phyloP scores from a whole-genome alignment of 2,113 vertebrate genomes.

The Charadrius vociferus region DNA sequence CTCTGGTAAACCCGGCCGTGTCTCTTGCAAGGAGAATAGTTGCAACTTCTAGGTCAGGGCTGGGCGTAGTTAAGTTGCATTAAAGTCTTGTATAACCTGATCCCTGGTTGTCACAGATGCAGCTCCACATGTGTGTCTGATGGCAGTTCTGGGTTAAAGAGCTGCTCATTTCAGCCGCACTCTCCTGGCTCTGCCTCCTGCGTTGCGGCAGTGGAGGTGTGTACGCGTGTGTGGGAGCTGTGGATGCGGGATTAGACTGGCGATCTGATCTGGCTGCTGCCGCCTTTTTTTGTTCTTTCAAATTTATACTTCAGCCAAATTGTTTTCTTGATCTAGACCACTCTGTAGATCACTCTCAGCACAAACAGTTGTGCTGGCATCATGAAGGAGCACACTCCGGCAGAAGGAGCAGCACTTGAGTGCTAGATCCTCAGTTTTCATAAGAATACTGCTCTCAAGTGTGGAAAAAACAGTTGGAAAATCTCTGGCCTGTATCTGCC shows the following conservation, averaged over 20 bases:
- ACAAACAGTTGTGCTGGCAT: background rate
- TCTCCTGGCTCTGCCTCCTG: background rate
- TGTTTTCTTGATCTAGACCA: fast-evolving
- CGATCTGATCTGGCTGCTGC: background rate
- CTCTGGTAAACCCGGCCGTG: background rate
- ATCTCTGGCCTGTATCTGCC: background rate
- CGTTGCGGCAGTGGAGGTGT: background rate
- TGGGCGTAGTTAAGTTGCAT: background rate
- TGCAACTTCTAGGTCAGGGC: background rate
- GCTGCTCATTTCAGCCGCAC: background rate
- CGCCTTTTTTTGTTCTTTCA: background rate
- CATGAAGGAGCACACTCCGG: background rate
- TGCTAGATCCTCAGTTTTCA: background rate
- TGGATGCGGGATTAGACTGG: background rate
- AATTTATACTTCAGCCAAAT: background rate
- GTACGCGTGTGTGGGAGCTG: background rate
- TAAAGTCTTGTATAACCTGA: background rate
- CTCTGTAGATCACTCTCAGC: background rate
- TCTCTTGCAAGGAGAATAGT: background rate
- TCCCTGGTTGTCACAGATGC: background rate
- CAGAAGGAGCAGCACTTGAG: background rate
- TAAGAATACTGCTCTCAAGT: background rate
- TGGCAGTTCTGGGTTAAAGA: conserved; percentile 33
- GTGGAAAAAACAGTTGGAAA: background rate
- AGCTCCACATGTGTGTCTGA: background rate